Evolutionary conservation across 2,113 vertebrate genomes (phyloP), one percentile per base, ranked within the genome.

Genomic region (Syngnathus floridae): DNA sequence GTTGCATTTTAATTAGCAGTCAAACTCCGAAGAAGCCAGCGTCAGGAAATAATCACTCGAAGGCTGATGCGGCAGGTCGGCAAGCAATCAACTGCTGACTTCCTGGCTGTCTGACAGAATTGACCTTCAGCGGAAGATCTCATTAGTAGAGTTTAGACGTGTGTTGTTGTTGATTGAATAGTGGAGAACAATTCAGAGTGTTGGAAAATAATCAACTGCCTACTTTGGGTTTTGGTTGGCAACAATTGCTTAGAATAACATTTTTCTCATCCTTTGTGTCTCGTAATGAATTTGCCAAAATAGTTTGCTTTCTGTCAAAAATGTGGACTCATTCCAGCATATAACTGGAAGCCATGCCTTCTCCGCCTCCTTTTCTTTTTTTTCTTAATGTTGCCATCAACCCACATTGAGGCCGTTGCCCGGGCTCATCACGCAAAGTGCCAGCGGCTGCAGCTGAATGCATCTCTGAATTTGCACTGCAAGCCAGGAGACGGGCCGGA

Each of bases 391-490:
- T 37, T 52, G 70, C 70, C 78, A 78, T 86, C 74, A 69, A 72
- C 76, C 71, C 75, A 79, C 70, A 75, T 73, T 75, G 72, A 78
- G 77, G 76, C 77, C 61, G 62, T 78, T 72, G 81, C 63, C 66
- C 70, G 64, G 79, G 80, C 76, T 81, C 82, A 82, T 79, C 81
- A 83, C 60, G 45, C 72, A 84, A 79, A 80, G 74, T 82, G 80
- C 78, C 52, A 21, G 78, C 71, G 76, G 80, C 75, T 80, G 68
- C 65, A 73, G 68, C 73, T 83, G 83, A 84, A 80, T 71, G 70
- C 63, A 65, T 81, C 79, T 84, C 82, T 69, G 75, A 81, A 74
- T 66, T 31, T 4, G 64, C 75, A 71, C 66, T 31, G 48, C 70
- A 73, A 69, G 74, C 76, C 63, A 38, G 45, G 73, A 72, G 84